Evolutionary conservation across 2,797 vertebrate species (phyloP), one percentile per base, ranked within the genome.

Genomic region (Thalassophryne amazonica): DNA sequence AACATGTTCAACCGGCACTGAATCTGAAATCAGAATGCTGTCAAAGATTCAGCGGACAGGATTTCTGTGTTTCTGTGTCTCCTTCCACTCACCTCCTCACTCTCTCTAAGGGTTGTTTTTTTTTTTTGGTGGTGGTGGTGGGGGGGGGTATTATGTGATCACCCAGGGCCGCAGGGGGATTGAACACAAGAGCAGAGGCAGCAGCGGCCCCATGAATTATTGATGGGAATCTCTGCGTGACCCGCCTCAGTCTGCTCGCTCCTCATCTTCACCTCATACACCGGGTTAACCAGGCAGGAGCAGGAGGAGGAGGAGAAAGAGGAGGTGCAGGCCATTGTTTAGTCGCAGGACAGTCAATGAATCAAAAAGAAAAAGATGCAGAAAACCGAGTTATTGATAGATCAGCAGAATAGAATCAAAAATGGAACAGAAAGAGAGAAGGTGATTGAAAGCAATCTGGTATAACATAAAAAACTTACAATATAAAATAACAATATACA

Each of bases 121-220:
- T 59, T 57, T 49, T 57, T 65, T 64, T 41, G 68, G 84, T 84
- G 83, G 80, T 75, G 68, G 86, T 57, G 65, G 64, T 41, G 68
- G 84, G 84, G 83, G 80, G 75, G 68, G 86, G 86, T 86, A 89
- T 91, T 89, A 89, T 87, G 87, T 89, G 80, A 86, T 87, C 67
- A 52, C 65, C 45, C 19, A 19, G 51, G 60, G 21, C 22, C 57
- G 69, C 79, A 54, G 46, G 86, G 84, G 85, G 89, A 86, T 83
- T 85, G 83, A 86, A 86, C 73, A 84, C 82, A 86, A 87, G 89
- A 88, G 86, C 84, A 60, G 83, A 89, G 89, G 80, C 89, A 88
- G 89, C 88, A 88, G 86, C 80, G 77, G 80, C 79, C 49, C 73
- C 67, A 91, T 88, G 85, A 89, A 92, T 88, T 91, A 93, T 93